phyloP scores from a whole-genome alignment of 2,797 vertebrate species.

The Moxostoma hubbsi region DNA sequence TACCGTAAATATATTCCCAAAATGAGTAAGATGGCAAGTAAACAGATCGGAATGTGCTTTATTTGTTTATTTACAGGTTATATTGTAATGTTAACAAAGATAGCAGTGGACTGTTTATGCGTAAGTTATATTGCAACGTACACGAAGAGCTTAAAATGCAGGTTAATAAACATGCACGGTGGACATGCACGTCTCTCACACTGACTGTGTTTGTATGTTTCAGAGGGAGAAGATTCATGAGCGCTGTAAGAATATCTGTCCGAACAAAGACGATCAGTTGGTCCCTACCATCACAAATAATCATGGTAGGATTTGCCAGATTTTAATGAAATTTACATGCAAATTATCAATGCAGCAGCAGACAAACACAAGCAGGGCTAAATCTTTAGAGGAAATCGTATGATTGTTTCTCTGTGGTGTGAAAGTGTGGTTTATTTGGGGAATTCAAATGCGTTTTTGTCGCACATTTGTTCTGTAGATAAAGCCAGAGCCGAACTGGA shows the following conservation, averaged over 20 bases:
- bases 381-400: not conserved
- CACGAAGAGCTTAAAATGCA: too few species aligned
- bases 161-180: too few species aligned
- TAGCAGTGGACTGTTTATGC: too few species aligned
- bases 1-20: too few species aligned
- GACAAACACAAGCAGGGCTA: not conserved
- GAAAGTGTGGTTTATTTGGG: not conserved
- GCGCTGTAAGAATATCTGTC: slow-evolving; percentile 89
- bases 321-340: too few species aligned
- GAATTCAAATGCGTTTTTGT: not conserved
- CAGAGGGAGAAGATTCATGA: slow-evolving; percentile 93
- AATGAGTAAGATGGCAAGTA: too few species aligned
- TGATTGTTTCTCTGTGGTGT: not conserved
- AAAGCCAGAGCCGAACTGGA: slow-evolving; percentile 96
- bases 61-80: too few species aligned
- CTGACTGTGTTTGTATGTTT: slow-evolving; percentile 49
- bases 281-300: slow-evolving; percentile 80
- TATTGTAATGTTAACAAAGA: too few species aligned
- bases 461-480: slow-evolving; percentile 74
- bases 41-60: too few species aligned
- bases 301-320: slow-evolving; percentile 77
- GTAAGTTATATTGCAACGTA: too few species aligned
- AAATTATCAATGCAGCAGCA: not conserved
- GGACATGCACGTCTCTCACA: not conserved
- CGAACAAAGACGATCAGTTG: slow-evolving; percentile 86